Percentiles rank a stretch among this genome's conserved stretches.
phyloP scores from a whole-genome alignment of 2,113 vertebrate species.

The Cephalopterus ornatus region DNA sequence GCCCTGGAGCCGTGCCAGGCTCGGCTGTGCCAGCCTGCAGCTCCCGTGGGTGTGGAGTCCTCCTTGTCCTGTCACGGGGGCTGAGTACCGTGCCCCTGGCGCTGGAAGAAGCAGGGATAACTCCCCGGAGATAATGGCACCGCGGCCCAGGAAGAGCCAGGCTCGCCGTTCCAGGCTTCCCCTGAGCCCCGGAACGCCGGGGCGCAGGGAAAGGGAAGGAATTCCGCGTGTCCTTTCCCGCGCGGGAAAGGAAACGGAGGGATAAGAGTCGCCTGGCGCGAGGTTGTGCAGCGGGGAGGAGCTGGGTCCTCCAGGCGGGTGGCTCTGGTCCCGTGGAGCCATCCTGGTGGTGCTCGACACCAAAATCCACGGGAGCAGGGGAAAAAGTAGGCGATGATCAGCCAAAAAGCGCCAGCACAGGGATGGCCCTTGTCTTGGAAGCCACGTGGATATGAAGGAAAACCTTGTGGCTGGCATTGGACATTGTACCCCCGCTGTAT shows the following conservation, averaged over 20 bases:
- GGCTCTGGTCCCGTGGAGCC: neutral
- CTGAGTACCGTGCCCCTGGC: neutral
- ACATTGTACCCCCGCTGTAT: neutral
- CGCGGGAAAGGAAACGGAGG: neutral
- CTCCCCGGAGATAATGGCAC: neutral
- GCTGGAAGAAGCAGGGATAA: neutral
- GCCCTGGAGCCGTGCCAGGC: neutral
- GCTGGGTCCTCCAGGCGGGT: neutral
- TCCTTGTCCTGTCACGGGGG: neutral
- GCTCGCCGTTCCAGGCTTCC: neutral
- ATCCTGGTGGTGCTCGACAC: neutral
- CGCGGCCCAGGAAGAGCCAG: neutral
- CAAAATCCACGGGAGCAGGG: neutral
- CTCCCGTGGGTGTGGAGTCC: neutral
- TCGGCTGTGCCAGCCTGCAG: neutral
- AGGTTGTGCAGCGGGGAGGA: neutral
- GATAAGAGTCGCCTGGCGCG: neutral
- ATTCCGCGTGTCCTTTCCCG: fast-evolving
- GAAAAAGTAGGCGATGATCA: neutral
- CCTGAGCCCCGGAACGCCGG: neutral
- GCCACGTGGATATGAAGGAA: fast-evolving
- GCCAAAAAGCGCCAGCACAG: fast-evolving
- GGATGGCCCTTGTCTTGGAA: neutral
- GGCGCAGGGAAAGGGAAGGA: neutral
- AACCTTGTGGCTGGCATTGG: neutral